Evolutionary conservation across 2,113 vertebrate species (phyloP).

Genomic region (Leptodactylus fuscus): DNA sequence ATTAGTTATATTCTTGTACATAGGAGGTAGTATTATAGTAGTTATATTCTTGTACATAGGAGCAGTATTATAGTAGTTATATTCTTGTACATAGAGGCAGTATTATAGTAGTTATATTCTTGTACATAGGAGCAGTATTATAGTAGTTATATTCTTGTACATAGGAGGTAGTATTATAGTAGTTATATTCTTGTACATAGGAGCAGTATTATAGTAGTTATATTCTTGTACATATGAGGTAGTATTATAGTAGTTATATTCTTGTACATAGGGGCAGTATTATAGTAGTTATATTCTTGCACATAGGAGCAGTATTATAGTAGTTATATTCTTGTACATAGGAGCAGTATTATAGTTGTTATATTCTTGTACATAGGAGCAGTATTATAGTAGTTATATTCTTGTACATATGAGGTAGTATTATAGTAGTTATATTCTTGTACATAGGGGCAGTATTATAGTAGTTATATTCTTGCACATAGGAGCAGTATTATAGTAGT

Average conservation of each 20-base stretch:
- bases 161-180: background rate
- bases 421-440: too few species aligned
- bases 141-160: conserved; percentile 6
- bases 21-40: background rate
- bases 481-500: background rate
- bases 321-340: background rate
- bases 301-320: background rate
- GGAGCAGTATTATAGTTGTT: background rate
- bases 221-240: background rate
- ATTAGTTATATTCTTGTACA: too few species aligned
- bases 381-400: conserved; percentile 14
- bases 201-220: background rate
- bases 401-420: background rate
- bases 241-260: background rate
- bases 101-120: background rate
- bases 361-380: background rate
- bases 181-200: conserved; percentile 5
- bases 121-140: background rate
- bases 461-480: background rate
- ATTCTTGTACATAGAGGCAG: background rate
- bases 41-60: background rate
- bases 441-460: background rate
- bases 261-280: background rate
- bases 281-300: background rate
- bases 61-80: background rate